These are phyloP conservation scores for Oligia strigilis DNA, from an alignment of 2,888 invertebrate genomes.

Conservation along the genomic window DNA sequence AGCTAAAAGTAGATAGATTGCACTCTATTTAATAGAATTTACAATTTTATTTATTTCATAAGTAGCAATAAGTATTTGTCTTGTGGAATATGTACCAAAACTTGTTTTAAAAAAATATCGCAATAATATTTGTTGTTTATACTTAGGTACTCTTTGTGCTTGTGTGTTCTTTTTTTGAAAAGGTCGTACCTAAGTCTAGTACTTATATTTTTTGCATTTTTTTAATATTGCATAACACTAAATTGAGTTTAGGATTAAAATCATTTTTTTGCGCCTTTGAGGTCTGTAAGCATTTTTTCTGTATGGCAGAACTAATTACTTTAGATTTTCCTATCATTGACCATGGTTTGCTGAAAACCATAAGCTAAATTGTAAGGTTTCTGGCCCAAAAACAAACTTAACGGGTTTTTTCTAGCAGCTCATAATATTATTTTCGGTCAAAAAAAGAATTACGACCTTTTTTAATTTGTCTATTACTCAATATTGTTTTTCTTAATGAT, in stretches of 20 bases:
- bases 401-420: background rate
- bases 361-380: background rate
- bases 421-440: background rate
- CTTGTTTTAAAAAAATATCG: conserved; percentile 48
- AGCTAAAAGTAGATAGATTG: conserved; percentile 77
- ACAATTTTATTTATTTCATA: conserved; percentile 65
- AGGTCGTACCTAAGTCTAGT: conserved; percentile 56
- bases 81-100: conserved; percentile 57
- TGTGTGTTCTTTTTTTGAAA: conserved; percentile 32
- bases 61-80: conserved; percentile 62
- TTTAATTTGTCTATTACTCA: conserved; percentile 30
- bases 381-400: background rate
- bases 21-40: conserved; percentile 74
- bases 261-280: background rate
- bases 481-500: conserved; percentile 10
- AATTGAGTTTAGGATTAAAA: background rate
- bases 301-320: background rate
- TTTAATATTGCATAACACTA: background rate
- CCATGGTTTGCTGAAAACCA: background rate
- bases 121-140: conserved; percentile 51
- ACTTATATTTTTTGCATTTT: background rate
- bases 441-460: conserved; percentile 41
- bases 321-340: background rate
- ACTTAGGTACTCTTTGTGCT: conserved; percentile 34
- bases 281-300: background rate